Evolutionary conservation across 2,113 vertebrate species (phyloP), one percentile per base, ranked within the genome.

Genomic region (Pampusana beccarii): DNA sequence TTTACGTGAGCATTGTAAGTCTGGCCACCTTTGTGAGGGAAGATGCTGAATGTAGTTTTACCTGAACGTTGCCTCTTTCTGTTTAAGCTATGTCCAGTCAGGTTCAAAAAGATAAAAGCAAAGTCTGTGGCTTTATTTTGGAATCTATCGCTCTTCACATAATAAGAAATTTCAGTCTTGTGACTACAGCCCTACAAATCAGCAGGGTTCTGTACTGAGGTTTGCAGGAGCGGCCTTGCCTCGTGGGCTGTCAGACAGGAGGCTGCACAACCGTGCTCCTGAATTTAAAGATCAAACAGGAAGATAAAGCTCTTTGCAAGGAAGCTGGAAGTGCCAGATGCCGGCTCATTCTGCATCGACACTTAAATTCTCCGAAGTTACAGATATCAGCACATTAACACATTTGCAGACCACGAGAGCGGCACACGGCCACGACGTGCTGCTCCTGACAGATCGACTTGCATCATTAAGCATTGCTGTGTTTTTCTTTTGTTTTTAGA

Each of bases 361-460:
- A 57, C 60, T 20, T 7, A 3, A 42, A 6, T 50, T 48, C 61
- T 66, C 71, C 56, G 65, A 29, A 8, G 33, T 50, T 33, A 23
- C 3, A 12, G 62, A 1, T 3, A 62, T 6, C 64, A 50, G 77
- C 69, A 61, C 69, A 50, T 40, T 1, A 53, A 48, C 81, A 60
- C 56, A 13, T 50, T 23, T n/a, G 38, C 71, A 73, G 73, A 51
- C 31, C 84, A 38, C 0, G 16, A 31, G 51, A 34, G 10, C 3
- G 0, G 67, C 71, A 69, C 66, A 2, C 0, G 53, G 56, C 58
- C 36, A 3, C 2, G 4, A 31, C 5, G 51, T 34, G 71, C 17
- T 77, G 40, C 54, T 73, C 36, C 1, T n/a, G 53, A 36, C 34
- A 36, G 50, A 50, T 9, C n/a, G 28, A 8, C 80, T 1, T 1